A percentile compares a stretch with the other conserved stretches of the same genome.
Evolutionary conservation across 2,797 vertebrate species (phyloP).

Genomic region (Nasua narica): DNA sequence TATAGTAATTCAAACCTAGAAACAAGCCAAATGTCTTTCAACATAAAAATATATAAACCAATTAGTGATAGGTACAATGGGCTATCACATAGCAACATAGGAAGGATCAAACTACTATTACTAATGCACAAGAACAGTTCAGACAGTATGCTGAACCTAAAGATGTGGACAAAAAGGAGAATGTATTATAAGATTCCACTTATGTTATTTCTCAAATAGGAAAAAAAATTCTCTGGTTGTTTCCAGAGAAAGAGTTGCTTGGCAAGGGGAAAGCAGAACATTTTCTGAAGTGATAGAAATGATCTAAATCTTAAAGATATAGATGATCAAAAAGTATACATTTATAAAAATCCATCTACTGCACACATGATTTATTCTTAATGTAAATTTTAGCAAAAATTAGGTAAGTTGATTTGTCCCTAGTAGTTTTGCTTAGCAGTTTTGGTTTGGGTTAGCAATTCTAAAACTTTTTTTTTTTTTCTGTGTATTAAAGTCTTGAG

Average conservation of each 20-base stretch:
- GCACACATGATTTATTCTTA: neutral
- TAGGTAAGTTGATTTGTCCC: neutral
- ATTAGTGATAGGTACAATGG: neutral
- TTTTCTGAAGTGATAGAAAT: neutral
- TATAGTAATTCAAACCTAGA: neutral
- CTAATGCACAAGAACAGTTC: neutral
- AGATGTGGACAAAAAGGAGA: neutral
- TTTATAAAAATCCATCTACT: neutral
- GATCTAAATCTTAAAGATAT: neutral
- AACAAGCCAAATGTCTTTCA: neutral
- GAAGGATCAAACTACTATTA: neutral
- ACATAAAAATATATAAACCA: neutral
- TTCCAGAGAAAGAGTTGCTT: neutral
- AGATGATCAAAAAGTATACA: neutral
- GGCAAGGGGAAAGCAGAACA: neutral
- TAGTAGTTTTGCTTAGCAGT: neutral
- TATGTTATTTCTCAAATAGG: neutral
- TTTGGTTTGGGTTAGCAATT: neutral
- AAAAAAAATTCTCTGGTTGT: neutral
- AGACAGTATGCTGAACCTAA: neutral
- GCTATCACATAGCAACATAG: neutral
- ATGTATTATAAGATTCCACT: neutral
- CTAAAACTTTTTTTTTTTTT: neutral
- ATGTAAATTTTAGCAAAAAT: neutral
- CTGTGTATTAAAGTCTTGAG: neutral